Base-by-base conservation (phyloP, 2,113 vertebrate species). In the Ploceus nigricollis region DNA sequence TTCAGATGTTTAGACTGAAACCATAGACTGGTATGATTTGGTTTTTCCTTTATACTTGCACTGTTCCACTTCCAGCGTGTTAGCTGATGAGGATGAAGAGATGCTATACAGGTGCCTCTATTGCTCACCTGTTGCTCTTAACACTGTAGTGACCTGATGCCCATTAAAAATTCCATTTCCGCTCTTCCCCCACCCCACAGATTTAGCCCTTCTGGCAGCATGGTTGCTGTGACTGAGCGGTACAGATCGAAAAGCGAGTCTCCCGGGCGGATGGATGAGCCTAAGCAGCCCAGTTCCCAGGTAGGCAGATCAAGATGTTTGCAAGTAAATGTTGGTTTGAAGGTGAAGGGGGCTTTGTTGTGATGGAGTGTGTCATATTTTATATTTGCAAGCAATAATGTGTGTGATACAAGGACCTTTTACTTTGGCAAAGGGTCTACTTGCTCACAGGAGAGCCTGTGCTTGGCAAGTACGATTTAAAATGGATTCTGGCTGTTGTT, bases 161-260 rank as follows among this genome's bases (percentile, higher is more conserved):
- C 94, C 94, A 54, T 95, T 91, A 84, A 87, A 89, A 83, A 60
- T 80, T 83, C 75, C 77, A 0, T 94, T 94, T 94, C 17, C 77
- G 20, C 92, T 97, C 96, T 92, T 98, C 69, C 96, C 91, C 60
- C 69, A 93, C 89, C 83, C 71, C 81, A 83, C 98, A 99, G 99
- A 98, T 99, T 99, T 95, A 99, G 99, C 96, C 99, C 99, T 81
- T 99, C 99, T n/a, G 99, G 99, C 96, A 99, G 99, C 71, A 98
- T 99, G 86, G 98, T 99, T 79, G 98, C 99, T 93, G 97, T 99
- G 94, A 96, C 98, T 1, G 99, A 99, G 94, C 98, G 98, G 79
- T 99, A 99, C 96, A 98, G 99, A 97, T 99, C 99, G 63, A 99
- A 99, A 98, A 99, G 99, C 20, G 99, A 99, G 94, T 99, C 99